Base-by-base conservation (phyloP, 2,113 vertebrate genomes). In the Cyprinus carpio region DNA sequence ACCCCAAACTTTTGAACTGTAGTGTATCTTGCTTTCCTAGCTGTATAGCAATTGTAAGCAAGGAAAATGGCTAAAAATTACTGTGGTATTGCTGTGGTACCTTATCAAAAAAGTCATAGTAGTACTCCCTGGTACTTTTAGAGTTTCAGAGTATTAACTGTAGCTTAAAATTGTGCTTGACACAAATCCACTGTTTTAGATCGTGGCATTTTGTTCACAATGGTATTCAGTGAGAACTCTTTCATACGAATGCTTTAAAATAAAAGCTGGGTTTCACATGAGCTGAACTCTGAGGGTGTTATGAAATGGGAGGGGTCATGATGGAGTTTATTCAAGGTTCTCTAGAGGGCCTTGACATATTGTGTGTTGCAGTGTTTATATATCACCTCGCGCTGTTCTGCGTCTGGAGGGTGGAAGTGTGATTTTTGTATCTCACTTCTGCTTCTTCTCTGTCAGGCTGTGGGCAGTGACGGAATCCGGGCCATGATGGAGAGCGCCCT, bases 401-500 rank as follows among this genome's bases (percentile, higher is more conserved):
- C 1, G 20, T 40, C 37, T 65, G 11, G 31, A 79, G 72, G 23
- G 18, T 74, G 7, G 23, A 23, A 10, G 62, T 79, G 75, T 82
- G 60, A 72, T 11, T 85, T 85, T 2, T 69, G 15, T 81, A 4
- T 67, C 29, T 64, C 20, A 69, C 27, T 58, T 49, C 23, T 18
- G 84, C 27, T 2, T 75, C 71, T 40, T 60, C 84, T 79, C 82
- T 85, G 89, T 77, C 88, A 99, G 97, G 96, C 95, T 85, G 91
- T 95, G 83, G 95, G 96, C 78, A 94, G 94, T 87, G 97, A 97
- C 96, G 96, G 97, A 46, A 93, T 97, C 54, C 95, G 97, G 72
- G 91, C 96, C 83, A 97, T 95, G 93, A 99, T 99, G 98, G 98
- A 99, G 96, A 97, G 96, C 0, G 98, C 98, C 31, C 95, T 99